Percentiles rank a stretch among this genome's conserved stretches.
These are phyloP conservation scores for Clarias platycephalus DNA, from an alignment of 2,797 vertebrate genomes.

Conservation along the genomic window DNA sequence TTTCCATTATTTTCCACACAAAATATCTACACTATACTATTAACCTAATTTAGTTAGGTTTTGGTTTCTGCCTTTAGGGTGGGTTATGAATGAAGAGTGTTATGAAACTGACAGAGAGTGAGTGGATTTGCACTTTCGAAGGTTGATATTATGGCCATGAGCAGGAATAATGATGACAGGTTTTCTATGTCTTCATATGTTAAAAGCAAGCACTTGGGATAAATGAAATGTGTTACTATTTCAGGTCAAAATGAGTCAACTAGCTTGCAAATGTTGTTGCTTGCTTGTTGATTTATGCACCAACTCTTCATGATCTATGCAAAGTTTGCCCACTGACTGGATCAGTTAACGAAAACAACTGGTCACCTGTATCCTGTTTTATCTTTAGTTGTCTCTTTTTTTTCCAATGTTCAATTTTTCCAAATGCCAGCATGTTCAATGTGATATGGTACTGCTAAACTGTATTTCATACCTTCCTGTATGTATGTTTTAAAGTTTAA, in stretches of 20 bases:
- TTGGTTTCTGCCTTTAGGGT: constrained; percentile 45
- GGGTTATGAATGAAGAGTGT: constrained; percentile 47
- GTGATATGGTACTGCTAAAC: neutral
- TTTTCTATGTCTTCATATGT: neutral
- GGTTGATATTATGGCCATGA: neutral
- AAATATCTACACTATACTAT: constrained; percentile 28
- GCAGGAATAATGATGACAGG: no score
- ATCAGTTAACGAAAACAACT: constrained; percentile 21
- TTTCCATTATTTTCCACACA: neutral
- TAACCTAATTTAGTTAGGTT: constrained; percentile 4
- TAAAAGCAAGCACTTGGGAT: neutral
- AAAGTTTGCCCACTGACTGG: neutral
- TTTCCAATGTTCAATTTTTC: neutral
- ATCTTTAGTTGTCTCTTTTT: neutral
- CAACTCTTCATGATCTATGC: neutral
- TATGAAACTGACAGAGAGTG: constrained; percentile 40
- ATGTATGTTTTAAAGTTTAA: neutral
- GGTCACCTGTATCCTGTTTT: constrained; percentile 7
- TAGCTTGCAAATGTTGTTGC: neutral
- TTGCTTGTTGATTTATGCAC: neutral
- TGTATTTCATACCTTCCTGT: neutral
- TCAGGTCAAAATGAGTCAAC: constrained; percentile 8
- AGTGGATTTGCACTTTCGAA: constrained; percentile 21
- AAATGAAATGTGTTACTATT: neutral
- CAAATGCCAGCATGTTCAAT: neutral